Percentiles rank a stretch among this genome's conserved stretches.
Evolutionary conservation across 2,797 vertebrate species (phyloP).

Genomic region (Epinephelus coioides): DNA sequence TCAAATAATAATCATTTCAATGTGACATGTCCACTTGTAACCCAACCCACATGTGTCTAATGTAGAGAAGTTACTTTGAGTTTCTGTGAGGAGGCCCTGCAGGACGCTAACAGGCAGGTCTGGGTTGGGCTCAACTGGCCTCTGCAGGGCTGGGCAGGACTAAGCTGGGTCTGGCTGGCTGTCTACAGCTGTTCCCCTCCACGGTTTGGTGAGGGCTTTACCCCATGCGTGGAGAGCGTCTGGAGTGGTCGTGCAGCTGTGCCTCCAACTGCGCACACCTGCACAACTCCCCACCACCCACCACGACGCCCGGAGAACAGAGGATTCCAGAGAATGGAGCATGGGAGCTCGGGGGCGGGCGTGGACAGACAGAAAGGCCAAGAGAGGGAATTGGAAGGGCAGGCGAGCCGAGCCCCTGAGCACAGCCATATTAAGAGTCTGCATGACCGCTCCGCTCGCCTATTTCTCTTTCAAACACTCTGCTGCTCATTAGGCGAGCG

Average conservation of each 20-base stretch:
- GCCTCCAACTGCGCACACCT: constrained; percentile 85
- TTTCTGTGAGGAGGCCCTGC: constrained; percentile 34
- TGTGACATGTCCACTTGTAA: constrained; percentile 14
- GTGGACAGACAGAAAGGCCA: constrained; percentile 61
- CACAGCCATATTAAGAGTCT: constrained; percentile 50
- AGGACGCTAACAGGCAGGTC: constrained; percentile 32
- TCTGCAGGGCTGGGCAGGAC: constrained; percentile 45
- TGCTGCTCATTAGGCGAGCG: constrained; percentile 77
- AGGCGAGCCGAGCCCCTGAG: constrained; percentile 34
- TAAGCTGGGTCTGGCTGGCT: constrained; percentile 69
- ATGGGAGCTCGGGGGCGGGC: constrained; percentile 53
- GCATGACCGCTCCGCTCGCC: constrained; percentile 52
- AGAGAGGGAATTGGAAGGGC: constrained; percentile 41
- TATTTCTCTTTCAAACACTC: constrained; percentile 71
- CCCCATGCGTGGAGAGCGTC: constrained; percentile 74
- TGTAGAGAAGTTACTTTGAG: constrained; percentile 19
- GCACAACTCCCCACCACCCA: constrained; percentile 80
- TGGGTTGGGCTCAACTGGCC: constrained; percentile 43
- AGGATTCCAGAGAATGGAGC: constrained; percentile 65
- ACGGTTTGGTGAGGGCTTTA: constrained; percentile 77
- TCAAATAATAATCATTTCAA: background rate
- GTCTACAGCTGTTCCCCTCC: constrained; percentile 85
- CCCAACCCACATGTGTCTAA: constrained; percentile 10
- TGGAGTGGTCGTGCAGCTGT: constrained; percentile 83
- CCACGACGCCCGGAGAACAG: constrained; percentile 68